Evolutionary conservation across 2,797 vertebrate species (phyloP), one percentile per base, ranked within the genome.

Genomic region (Brachyalestes nurse): DNA sequence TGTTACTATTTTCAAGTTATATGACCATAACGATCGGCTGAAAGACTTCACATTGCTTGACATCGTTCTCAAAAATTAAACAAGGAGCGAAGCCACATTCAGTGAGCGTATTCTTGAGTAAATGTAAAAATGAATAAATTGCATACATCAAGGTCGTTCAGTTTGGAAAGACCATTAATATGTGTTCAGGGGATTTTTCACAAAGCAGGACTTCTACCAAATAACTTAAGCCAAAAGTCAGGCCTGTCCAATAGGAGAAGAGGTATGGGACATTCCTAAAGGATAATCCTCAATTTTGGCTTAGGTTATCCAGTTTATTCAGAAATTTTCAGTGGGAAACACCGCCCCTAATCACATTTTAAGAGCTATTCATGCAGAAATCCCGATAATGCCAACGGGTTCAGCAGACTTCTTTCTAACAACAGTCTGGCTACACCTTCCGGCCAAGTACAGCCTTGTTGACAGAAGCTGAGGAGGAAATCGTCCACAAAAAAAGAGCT

Each of bases 381-480:
- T 34, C 34, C 62, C 17, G 6, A 65, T 17, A 6, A 64, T 38
- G 34, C 34, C 62, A 65, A 10, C 3, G 38, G 5, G 28, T 64
- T 64, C 61, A 64, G 3, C 28, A 40, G 38, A 42, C 62, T 42
- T 40, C 38, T 65, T 34, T 28, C 25, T 62, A 28, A 19, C 62
- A 40, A 65, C 34, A 65, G 34, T 19, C 51, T 60, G 69, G 69
- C 51, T 81, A 57, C 47, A 6, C 61, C 69, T 34, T 64, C 72
- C n/a, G 19, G 66, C 78, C 75, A 76, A 80, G 82, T 61, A 23
- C 73, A 57, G 66, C 53, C 42, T 42, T 64, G 53, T 47, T 82
- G n/a, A 67, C 23, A 74, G 69, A 82, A 45, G 69, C 60, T 79
- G 1, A 28, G 21, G 28, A 79, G 69, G 79, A 82, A 79, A 65